Evolutionary conservation across 2,888 invertebrate species (phyloP).

Genomic region (Ditula angustiorana): DNA sequence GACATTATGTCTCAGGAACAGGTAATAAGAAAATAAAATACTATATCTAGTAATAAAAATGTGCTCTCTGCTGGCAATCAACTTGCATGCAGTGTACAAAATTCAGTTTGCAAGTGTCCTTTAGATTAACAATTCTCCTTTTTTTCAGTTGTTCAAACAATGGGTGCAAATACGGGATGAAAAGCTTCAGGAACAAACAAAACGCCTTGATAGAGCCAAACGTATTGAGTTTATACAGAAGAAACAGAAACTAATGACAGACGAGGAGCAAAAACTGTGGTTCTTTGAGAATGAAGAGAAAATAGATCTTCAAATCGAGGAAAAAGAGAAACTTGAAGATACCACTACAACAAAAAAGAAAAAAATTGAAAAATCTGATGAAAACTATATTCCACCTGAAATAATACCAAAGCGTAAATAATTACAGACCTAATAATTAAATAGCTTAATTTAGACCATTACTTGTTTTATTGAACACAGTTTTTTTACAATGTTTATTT

Average conservation of each 20-base stretch:
- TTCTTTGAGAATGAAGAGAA: constrained; percentile 93
- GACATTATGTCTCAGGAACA: constrained; percentile 86
- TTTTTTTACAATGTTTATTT: neutral
- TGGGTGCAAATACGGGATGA: constrained; percentile 86
- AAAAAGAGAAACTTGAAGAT: constrained; percentile 76
- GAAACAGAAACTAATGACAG: constrained; percentile 83
- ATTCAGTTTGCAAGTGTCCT: too few relatives aligned
- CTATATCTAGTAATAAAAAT: too few relatives aligned
- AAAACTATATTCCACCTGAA: constrained; percentile 90
- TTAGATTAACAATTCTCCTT: too few relatives aligned
- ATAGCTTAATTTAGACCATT: neutral
- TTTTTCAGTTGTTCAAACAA: constrained; percentile 79
- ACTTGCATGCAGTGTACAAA: too few relatives aligned
- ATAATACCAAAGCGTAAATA: constrained; percentile 76
- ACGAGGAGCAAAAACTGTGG: constrained; percentile 88
- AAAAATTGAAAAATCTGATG: constrained; percentile 78
- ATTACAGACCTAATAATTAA: constrained; percentile 28
- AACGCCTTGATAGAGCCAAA: constrained; percentile 85
- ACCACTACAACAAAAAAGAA: constrained; percentile 72
- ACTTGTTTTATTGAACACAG: neutral
- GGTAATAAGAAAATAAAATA: constrained; percentile 56
- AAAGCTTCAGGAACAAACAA: constrained; percentile 86
- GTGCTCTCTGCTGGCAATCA: too few relatives aligned
- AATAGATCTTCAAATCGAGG: constrained; percentile 89
- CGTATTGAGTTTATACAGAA: constrained; percentile 72